phyloP scores from a whole-genome alignment of 2,888 invertebrate genomes.

The Watsonalla cultraria region DNA sequence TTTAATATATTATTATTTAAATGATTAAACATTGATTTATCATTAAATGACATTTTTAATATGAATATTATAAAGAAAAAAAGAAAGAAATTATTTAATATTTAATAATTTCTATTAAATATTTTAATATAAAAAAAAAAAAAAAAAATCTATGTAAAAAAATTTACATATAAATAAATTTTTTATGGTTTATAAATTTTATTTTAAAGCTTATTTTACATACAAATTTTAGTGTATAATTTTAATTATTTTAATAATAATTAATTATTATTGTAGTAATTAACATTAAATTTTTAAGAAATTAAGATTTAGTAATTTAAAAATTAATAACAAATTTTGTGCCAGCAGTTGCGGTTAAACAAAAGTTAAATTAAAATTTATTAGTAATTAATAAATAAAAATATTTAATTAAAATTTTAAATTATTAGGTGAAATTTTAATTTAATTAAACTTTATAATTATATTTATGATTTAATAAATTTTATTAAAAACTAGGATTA shows the following conservation, averaged over 20 bases:
- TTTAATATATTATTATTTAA: slow-evolving; percentile 20
- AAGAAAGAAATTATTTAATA: slow-evolving; percentile 21
- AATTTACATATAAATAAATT: slow-evolving; percentile 47
- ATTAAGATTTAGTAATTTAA: slow-evolving; percentile 80
- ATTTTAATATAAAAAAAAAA: slow-evolving; percentile 41
- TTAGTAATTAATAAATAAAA: slow-evolving; percentile 59
- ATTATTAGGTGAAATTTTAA: slow-evolving; percentile 80
- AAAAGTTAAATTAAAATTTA: slow-evolving; percentile 78
- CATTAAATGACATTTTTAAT: slow-evolving; percentile 19
- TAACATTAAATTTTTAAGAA: slow-evolving; percentile 78
- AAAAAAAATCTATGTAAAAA: slow-evolving; percentile 50
- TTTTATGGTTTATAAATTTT: slow-evolving; percentile 72
- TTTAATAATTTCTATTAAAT: slow-evolving; percentile 14
- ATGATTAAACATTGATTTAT: slow-evolving; percentile 26
- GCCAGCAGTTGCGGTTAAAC: slow-evolving; percentile 86
- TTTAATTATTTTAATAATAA: slow-evolving; percentile 62
- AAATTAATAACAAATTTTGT: slow-evolving; percentile 81
- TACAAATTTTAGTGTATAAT: slow-evolving; percentile 71
- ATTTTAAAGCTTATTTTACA: slow-evolving; percentile 73
- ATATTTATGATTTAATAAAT: slow-evolving; percentile 58
- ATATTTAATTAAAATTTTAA: slow-evolving; percentile 53
- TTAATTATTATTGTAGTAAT: slow-evolving; percentile 49
- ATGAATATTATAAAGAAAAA: slow-evolving; percentile 30
- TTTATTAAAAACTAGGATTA: slow-evolving; percentile 81
- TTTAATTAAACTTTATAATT: slow-evolving; percentile 56